Evolutionary conservation across 2,888 invertebrate species (phyloP), one percentile per base, ranked within the genome.

Genomic region (Zaprionus bogoriensis): DNA sequence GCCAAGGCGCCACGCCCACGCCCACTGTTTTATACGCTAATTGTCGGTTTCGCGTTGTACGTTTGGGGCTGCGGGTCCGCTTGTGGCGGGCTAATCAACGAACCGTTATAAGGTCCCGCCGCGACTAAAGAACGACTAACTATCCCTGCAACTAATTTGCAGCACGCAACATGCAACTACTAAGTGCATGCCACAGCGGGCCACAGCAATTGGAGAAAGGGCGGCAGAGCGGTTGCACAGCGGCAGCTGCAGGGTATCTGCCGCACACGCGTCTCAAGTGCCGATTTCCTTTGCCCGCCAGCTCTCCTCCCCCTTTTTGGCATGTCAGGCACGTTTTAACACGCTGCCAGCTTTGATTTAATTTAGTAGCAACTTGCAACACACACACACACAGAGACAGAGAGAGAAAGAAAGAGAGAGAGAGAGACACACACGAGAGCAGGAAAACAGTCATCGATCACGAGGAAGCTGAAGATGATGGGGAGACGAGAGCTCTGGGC

Each of bases 291-390:
- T 38, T 45, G 41, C 45, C 23, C 30, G 20, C 20, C 46, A 46
- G 12, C 42, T 20, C 10, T 25, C 57, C 25, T 25, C 10, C 23
- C 3, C 58, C 66, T 55, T 64, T 65, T 58, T 64, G 83, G 83
- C 86, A 86, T 79, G 79, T 84, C 77, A 65, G 82, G 82, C 80
- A 87, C 80, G 87, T 85, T 87, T 87, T 82, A 82, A 67, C 79
- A 82, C 86, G 85, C 87, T 78, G 86, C 87, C 81, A 82, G 86
- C 79, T 87, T 85, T 82, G 82, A 82, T 82, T 82, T 82, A 87
- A 82, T 82, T 82, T 82, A 87, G 75, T 72, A 63, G 71, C 83
- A 77, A 81, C 70, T 73, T 68, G 70, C 69, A 74, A 47, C 72
- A 45, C 14, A 46, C 46, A 57, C 45, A 28, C 27, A 22, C n/a